These are phyloP conservation scores for Scrobipalpa atriplicella DNA, from an alignment of 2,888 invertebrate genomes.

Conservation along the genomic window DNA sequence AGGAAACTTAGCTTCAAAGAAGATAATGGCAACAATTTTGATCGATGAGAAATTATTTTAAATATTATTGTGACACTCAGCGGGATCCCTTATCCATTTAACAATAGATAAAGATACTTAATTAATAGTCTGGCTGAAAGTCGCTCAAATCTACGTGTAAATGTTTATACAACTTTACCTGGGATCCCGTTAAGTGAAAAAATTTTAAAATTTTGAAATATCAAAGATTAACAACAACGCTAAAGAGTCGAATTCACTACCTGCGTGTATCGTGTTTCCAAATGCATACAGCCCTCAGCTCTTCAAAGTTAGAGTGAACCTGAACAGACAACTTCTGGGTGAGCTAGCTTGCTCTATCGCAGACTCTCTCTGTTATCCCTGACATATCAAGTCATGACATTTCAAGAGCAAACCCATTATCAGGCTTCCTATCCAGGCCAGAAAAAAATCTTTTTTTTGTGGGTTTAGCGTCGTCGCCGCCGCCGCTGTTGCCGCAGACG, in stretches of 20 bases:
- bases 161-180: too few relatives aligned
- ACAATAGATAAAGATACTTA: background rate
- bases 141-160: background rate
- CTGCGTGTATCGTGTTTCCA: too few relatives aligned
- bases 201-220: background rate
- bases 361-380: too few relatives aligned
- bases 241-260: too few relatives aligned
- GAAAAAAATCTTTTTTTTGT: background rate
- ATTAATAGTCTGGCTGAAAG: background rate
- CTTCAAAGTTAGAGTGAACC: too few relatives aligned
- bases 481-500: slow-evolving; percentile 35
- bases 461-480: slow-evolving; percentile 35
- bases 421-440: background rate
- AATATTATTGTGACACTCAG: background rate
- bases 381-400: too few relatives aligned
- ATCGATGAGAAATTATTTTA: background rate
- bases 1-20: too few relatives aligned
- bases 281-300: too few relatives aligned
- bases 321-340: too few relatives aligned
- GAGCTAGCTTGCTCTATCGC: too few relatives aligned
- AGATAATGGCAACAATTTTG: too few relatives aligned
- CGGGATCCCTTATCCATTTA: background rate
- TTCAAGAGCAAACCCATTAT: too few relatives aligned
- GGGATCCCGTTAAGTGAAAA: slow-evolving; percentile 8
- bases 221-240: background rate